Evolutionary conservation across 2,888 invertebrate species (phyloP).

Genomic region (Leucoma salicis): DNA sequence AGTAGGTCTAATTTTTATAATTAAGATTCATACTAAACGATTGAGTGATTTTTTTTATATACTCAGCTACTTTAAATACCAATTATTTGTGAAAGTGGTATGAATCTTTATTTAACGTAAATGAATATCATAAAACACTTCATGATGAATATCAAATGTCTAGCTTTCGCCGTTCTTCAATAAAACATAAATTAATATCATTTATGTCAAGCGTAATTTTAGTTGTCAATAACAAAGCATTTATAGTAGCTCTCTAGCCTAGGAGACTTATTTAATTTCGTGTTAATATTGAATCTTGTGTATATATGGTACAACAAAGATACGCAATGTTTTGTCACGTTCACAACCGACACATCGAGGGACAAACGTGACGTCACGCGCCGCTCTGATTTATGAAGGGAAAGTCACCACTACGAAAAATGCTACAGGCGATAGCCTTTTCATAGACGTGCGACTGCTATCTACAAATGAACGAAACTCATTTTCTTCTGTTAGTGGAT

Average conservation of each 20-base stretch:
- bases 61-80: no score
- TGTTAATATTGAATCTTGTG: constrained; percentile 5
- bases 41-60: no score
- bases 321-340: constrained; percentile 58
- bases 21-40: no score
- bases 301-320: constrained; percentile 26
- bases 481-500: constrained; percentile 57
- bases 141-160: no score
- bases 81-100: no score
- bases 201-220: not conserved
- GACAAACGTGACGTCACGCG: constrained; percentile 67
- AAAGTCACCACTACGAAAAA: constrained; percentile 58
- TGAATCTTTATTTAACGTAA: no score
- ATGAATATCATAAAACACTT: no score
- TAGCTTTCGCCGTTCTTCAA: no score
- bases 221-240: not conserved
- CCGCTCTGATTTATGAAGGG: constrained; percentile 71
- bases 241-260: not conserved
- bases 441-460: constrained; percentile 52
- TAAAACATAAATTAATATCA: no score
- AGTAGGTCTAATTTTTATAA: no score
- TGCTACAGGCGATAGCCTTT: constrained; percentile 64
- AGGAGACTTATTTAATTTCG: constrained; percentile 2
- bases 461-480: constrained; percentile 59
- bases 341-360: constrained; percentile 56